A percentile compares a stretch with the other conserved stretches of the same genome.
Conservation (phyloP, 2,797 vertebrate species). For the Oryzias sinensis region DNA sequence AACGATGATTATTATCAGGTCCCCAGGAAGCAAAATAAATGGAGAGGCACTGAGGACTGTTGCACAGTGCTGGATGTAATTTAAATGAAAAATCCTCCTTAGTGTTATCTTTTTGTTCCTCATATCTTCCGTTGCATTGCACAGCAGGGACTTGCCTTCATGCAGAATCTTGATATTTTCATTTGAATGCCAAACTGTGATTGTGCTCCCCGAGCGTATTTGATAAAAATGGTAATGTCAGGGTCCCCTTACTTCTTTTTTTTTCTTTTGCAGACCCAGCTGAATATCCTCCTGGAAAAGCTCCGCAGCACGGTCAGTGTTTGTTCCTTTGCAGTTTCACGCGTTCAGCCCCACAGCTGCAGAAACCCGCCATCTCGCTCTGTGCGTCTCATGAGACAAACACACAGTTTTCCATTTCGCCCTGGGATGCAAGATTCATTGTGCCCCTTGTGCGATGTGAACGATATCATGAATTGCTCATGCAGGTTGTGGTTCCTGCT, state of each 20-base stretch:
- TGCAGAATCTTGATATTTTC: too few species aligned
- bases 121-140: too few species aligned
- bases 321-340: not conserved
- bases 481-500: not conserved
- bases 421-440: not conserved
- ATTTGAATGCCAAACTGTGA: not conserved
- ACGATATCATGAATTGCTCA: constrained; percentile 14
- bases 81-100: too few species aligned
- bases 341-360: not conserved
- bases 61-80: too few species aligned
- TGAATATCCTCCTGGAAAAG: constrained; percentile 95
- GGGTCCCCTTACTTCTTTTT: too few species aligned
- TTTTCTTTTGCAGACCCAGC: constrained; percentile 83
- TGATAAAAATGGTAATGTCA: too few species aligned
- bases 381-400: not conserved
- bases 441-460: not conserved
- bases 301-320: constrained; percentile 94
- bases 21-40: too few species aligned
- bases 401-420: not conserved
- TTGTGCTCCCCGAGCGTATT: not conserved
- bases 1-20: too few species aligned
- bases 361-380: too few species aligned
- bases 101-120: too few species aligned
- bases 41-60: too few species aligned
- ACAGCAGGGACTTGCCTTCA: too few species aligned